Evolutionary conservation across 2,797 vertebrate genomes (phyloP).

Genomic region (Perdix hodgsoniae): DNA sequence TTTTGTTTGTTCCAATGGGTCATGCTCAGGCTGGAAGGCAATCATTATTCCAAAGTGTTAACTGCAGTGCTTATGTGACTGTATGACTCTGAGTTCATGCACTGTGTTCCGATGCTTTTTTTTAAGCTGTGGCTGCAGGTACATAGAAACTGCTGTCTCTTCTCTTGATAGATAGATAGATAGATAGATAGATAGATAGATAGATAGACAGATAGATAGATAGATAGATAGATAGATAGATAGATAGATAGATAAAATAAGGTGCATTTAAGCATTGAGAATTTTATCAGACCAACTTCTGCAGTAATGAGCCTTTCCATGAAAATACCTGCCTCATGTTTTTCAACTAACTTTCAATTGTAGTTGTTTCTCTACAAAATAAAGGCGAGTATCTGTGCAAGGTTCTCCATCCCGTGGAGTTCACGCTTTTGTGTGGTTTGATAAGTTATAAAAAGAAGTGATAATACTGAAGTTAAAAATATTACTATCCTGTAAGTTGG

Average conservation of each 20-base stretch:
- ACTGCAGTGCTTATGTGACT: neutral
- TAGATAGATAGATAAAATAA: neutral
- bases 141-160: neutral
- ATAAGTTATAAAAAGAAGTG: neutral
- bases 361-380: neutral
- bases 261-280: neutral
- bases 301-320: neutral
- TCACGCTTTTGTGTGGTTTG: neutral
- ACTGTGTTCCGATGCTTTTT: neutral
- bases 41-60: neutral
- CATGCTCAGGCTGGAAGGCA: neutral
- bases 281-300: neutral
- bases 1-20: neutral
- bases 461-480: neutral
- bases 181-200: no score
- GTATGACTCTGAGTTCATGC: neutral
- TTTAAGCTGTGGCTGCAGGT: neutral
- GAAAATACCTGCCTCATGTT: slow-evolving; percentile 19
- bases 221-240: no score
- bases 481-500: neutral
- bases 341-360: slow-evolving; percentile 4
- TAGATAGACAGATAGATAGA: no score
- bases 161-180: no score
- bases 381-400: neutral
- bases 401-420: neutral